Percentiles rank a stretch among this genome's conserved stretches.
Evolutionary conservation across 2,888 invertebrate genomes (phyloP).

Genomic region (Drepana falcataria): DNA sequence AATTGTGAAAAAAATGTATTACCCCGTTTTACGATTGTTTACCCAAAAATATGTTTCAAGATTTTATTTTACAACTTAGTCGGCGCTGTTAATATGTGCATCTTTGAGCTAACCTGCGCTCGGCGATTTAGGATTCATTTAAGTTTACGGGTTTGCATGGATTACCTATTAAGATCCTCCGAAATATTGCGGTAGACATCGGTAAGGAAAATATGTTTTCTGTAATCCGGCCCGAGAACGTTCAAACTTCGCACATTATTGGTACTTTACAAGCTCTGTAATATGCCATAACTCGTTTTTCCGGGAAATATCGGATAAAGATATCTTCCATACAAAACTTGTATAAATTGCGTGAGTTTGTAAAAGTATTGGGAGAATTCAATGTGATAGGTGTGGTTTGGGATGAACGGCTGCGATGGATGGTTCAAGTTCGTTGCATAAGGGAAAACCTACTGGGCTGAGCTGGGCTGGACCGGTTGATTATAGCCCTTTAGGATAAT

Average conservation of each 20-base stretch:
- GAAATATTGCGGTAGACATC: background rate
- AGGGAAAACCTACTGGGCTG: too few species aligned
- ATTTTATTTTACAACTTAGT: too few species aligned
- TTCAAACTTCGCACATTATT: background rate
- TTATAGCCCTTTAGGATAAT: too few species aligned
- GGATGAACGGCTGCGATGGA: background rate
- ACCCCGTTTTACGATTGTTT: too few species aligned
- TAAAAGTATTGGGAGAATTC: background rate
- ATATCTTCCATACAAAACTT: background rate
- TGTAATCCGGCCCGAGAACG: background rate
- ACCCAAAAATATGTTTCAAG: too few species aligned
- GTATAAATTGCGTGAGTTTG: background rate
- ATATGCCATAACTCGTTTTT: slow-evolving; percentile 2
- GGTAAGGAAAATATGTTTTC: background rate
- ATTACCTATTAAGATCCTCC: background rate
- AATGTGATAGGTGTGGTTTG: background rate
- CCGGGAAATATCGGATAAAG: slow-evolving; percentile 1
- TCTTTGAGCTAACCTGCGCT: too few species aligned
- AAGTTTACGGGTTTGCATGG: background rate
- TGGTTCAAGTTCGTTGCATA: too few species aligned
- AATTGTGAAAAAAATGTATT: too few species aligned
- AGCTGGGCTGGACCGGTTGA: too few species aligned
- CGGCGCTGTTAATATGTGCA: too few species aligned
- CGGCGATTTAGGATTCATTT: too few species aligned
- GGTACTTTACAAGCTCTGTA: background rate